Evolutionary conservation across 1,140 invertebrate genomes (phyloP), one percentile per base, ranked within the genome.

Genomic region (Phymastichus coffea): DNA sequence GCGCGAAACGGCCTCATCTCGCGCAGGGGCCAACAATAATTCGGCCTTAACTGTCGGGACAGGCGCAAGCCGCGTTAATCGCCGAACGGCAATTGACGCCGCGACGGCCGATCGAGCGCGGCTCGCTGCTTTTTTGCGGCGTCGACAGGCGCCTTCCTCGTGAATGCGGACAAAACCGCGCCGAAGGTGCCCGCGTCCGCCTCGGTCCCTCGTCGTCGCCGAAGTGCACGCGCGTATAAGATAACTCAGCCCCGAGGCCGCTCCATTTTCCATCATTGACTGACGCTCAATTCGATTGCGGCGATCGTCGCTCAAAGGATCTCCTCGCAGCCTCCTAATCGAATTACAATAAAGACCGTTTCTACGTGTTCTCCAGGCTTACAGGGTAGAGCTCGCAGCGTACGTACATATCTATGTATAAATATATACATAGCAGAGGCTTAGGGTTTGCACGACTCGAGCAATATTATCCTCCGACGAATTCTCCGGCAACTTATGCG

Each of bases 301-400:
- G 22, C 25, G 44, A 47, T 47, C 4, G 26, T 28, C 25, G 44
- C 25, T n/a, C 23, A 6, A 19, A 40, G 38, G 38, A 15, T 19
- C 15, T 15, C n/a, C 4, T n/a, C n/a, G n/a, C n/a, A n/a, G n/a
- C n/a, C n/a, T 0, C 8, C 4, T 8, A 43, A 43, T 43, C 20
- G 23, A 43, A 43, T 43, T 43, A 43, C 40, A 43, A 43, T 22
- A 22, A 43, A 43, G 40, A 40, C 38, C 38, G 38, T 40, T 40
- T 40, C 38, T 8, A 19, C 38, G 8, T 19, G n/a, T 40, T 40
- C 20, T 40, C 25, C 41, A n/a, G 17, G n/a, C 41, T 20, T 10
- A 44, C 41, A 23, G 25, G 20, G 22, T 19, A 44, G 15, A 22
- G 40, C 15, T 2, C 41, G 40, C 19, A 43, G 22, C n/a, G n/a